phyloP scores from a whole-genome alignment of 2,113 vertebrate genomes.

The Herpailurus yagouaroundi region DNA sequence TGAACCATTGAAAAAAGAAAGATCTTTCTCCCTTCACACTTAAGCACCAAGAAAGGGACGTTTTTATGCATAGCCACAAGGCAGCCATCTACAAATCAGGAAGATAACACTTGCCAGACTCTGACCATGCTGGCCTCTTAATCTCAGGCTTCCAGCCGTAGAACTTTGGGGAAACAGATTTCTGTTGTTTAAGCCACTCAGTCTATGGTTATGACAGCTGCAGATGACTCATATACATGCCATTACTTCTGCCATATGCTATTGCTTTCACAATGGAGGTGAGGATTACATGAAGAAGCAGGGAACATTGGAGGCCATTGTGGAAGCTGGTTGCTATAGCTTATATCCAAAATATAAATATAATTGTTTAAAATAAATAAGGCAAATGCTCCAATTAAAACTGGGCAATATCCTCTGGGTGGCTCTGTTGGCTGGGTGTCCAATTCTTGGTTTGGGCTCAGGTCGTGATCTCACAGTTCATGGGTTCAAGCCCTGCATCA shows the following conservation, averaged over 20 bases:
- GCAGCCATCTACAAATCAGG: neutral
- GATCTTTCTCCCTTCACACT: neutral
- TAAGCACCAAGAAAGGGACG: neutral
- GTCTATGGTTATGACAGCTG: neutral
- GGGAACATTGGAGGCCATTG: neutral
- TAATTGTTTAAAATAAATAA: neutral
- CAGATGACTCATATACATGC: neutral
- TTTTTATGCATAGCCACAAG: neutral
- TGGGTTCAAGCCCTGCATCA: no score
- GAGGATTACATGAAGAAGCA: neutral
- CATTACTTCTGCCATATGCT: neutral
- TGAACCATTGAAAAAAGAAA: neutral
- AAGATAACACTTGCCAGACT: neutral
- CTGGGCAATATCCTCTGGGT: neutral
- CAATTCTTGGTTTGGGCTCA: no score
- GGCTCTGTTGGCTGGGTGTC: no score
- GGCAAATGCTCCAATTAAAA: neutral
- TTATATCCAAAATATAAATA: neutral
- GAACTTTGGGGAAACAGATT: neutral
- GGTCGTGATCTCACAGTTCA: no score
- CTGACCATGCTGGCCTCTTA: neutral
- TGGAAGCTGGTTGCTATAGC: neutral
- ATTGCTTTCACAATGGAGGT: neutral
- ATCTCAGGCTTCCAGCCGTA: neutral
- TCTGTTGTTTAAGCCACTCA: neutral